Percentiles rank a stretch among this genome's conserved stretches.
phyloP scores from a whole-genome alignment of 2,888 invertebrate genomes.

The Diaphora mendica region DNA sequence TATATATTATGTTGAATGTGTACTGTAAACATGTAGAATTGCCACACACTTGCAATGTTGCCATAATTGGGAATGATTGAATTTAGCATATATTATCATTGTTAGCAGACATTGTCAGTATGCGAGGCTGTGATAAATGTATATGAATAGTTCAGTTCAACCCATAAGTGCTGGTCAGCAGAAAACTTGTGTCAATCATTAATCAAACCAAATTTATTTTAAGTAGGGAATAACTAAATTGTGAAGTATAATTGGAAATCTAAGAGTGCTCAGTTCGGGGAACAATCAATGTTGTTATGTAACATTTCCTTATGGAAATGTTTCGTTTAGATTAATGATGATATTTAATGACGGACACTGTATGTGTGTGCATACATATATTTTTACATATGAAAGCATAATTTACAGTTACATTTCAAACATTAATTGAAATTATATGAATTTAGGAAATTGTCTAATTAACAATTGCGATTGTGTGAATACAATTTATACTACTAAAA shows the following conservation, averaged over 20 bases:
- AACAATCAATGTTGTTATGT: constrained; percentile 62
- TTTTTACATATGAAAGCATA: constrained; percentile 47
- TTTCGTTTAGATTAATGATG: constrained; percentile 42
- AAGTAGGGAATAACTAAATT: constrained; percentile 48
- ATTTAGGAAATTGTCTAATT: constrained; percentile 43
- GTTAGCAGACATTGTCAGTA: constrained; percentile 27
- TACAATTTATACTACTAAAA: constrained; percentile 53
- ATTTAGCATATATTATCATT: constrained; percentile 37
- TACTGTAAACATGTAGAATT: constrained; percentile 10
- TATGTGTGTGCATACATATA: constrained; percentile 46
- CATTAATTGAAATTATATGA: constrained; percentile 42
- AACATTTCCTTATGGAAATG: constrained; percentile 39
- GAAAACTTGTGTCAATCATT: constrained; percentile 9
- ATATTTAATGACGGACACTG: constrained; percentile 53
- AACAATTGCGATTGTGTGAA: constrained; percentile 52
- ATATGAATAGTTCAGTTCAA: constrained; percentile 28
- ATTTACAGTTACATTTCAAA: constrained; percentile 49
- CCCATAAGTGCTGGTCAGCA: constrained; percentile 19
- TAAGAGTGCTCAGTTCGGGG: constrained; percentile 72
- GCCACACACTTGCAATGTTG: constrained; percentile 15
- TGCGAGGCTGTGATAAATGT: constrained; percentile 29
- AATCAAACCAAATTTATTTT: constrained; percentile 10
- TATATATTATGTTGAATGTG: constrained; percentile 10
- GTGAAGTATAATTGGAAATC: constrained; percentile 52
- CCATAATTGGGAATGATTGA: constrained; percentile 37